Percentiles rank a stretch among this genome's conserved stretches.
phyloP scores from a whole-genome alignment of 2,797 vertebrate genomes.

The Anguilla pacifica region DNA sequence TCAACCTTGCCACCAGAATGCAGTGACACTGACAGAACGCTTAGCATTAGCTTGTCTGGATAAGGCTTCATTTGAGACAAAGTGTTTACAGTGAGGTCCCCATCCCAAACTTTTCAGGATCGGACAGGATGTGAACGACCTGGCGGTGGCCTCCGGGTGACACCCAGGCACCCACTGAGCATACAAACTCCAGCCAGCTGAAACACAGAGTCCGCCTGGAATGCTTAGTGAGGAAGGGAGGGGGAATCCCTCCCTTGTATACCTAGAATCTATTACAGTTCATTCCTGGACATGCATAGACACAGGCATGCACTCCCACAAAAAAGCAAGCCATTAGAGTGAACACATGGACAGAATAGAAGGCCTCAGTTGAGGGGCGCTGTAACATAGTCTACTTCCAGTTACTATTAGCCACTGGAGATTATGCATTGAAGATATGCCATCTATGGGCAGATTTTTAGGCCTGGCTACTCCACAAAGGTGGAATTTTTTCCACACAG shows the following conservation, averaged over 20 bases:
- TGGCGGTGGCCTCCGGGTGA: background rate
- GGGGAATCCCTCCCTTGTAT: background rate
- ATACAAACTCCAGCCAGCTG: conserved; percentile 24
- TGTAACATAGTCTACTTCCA: background rate
- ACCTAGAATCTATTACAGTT: conserved; percentile 24
- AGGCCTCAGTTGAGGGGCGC: background rate
- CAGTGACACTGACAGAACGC: background rate
- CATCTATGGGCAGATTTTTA: background rate
- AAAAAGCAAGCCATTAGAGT: background rate
- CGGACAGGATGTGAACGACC: background rate
- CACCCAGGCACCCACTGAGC: conserved; percentile 9
- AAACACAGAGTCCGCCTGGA: conserved; percentile 22
- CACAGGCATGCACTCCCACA: conserved; percentile 7
- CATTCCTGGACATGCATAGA: conserved; percentile 33
- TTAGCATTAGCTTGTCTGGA: background rate
- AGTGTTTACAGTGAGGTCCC: background rate
- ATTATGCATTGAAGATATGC: background rate
- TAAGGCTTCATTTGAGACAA: background rate
- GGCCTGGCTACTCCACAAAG: background rate
- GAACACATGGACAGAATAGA: background rate
- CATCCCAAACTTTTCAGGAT: background rate
- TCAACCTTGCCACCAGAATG: conserved; percentile 1
- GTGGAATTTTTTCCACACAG: no score
- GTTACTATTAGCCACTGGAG: background rate
- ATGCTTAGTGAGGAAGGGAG: background rate